Evolutionary conservation across 2,888 invertebrate genomes (phyloP), one percentile per base, ranked within the genome.

Genomic region (Peribatodes rhomboidaria): DNA sequence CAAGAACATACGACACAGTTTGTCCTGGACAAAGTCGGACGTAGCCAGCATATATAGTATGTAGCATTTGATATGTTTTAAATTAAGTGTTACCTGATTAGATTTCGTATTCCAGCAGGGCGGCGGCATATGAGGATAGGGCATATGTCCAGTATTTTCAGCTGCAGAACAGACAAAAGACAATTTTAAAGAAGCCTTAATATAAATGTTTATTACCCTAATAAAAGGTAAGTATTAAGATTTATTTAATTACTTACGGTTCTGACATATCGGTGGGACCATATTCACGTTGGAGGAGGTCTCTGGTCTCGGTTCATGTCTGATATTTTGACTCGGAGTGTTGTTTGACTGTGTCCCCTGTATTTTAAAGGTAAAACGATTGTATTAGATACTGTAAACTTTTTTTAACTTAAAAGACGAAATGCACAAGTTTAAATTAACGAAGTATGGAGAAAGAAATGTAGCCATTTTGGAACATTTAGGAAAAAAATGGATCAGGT

Each of bases 101-200:
- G 90, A 86, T 78, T 92, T 92, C 8, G 80, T 84, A 67, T 85
- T 90, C 92, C 92, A 92, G 55, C 86, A 86, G 8, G 89, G 89
- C 4, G 88, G 90, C 13, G 87, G 91, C 33, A 84, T 59, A 61
- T 89, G 87, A 0, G 88, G 79, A 65, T 88, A 92, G 2, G 87
- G 85, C 75, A 87, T 82, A 68, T 81, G 87, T 0, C 75, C 79
- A 4, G 84, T 75, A 60, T 78, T 84, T 20, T 91, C 92, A 53
- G 75, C 90, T 86, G 74, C 50, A 81, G 81, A 20, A 35, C 7
- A 35, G 4, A 33, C 8, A 6, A 33, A 1, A 13, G 11, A 20
- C 7, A 6, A 44, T 20, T 44, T 16, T 9, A n/a, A 46, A 8
- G 10, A 18, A 18, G 39, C 14, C 14, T 14, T 14, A n/a, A 14